Percentiles rank a stretch among this genome's conserved stretches.
Conservation (phyloP, 2,797 vertebrate species). For the Myripristis jacobus region DNA sequence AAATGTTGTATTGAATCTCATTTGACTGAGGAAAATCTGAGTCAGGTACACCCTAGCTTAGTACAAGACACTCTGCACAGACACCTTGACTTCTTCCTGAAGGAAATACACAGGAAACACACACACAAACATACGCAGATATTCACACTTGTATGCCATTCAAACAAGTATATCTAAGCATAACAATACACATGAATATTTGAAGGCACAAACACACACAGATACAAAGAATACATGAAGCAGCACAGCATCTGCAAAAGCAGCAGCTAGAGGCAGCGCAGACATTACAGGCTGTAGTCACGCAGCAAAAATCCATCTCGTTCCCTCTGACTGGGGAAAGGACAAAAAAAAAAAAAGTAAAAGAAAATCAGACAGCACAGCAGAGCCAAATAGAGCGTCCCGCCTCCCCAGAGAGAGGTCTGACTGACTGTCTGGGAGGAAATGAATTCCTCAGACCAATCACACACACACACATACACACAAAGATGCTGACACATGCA, state of each 20-base stretch:
- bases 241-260: slow-evolving; percentile 49
- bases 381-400: slow-evolving; percentile 45
- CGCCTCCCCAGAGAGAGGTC: slow-evolving; percentile 50
- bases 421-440: slow-evolving; percentile 57
- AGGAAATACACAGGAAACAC: slow-evolving; percentile 10
- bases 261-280: slow-evolving; percentile 54
- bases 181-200: slow-evolving; percentile 40
- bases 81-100: neutral
- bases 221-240: slow-evolving; percentile 36
- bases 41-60: too few species aligned
- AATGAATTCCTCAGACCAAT: slow-evolving; percentile 53
- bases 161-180: slow-evolving; percentile 39
- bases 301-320: slow-evolving; percentile 53
- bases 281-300: slow-evolving; percentile 58
- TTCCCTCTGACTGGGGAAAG: slow-evolving; percentile 51
- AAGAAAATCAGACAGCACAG: slow-evolving; percentile 57
- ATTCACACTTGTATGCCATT: slow-evolving; percentile 20
- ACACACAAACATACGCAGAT: slow-evolving; percentile 4
- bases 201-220: slow-evolving; percentile 27
- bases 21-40: too few species aligned
- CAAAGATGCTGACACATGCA: neutral
- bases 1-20: too few species aligned
- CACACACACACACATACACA: slow-evolving; percentile 21
- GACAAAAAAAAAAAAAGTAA: slow-evolving; percentile 44
- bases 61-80: slow-evolving; percentile 20